A percentile compares a stretch with the other conserved stretches of the same genome.
phyloP scores from a whole-genome alignment of 2,113 vertebrate species.

The Sitta europaea region DNA sequence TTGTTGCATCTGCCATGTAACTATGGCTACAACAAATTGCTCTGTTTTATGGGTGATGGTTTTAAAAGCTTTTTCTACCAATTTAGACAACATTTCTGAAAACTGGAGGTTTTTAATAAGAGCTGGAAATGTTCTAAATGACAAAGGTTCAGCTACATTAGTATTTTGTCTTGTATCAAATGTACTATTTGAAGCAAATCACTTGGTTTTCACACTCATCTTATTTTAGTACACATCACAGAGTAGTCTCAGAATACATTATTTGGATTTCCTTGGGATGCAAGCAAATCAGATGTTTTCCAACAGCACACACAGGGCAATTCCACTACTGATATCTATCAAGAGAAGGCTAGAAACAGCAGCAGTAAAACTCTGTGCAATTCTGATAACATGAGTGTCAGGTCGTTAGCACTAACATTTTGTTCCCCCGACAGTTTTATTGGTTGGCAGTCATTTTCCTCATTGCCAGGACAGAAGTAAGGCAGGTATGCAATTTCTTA shows the following conservation, averaged over 20 bases:
- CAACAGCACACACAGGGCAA: background rate
- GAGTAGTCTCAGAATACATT: background rate
- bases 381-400: background rate
- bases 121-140: background rate
- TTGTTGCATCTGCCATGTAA: background rate
- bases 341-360: background rate
- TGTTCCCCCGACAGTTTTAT: background rate
- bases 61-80: background rate
- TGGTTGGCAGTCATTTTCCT: background rate
- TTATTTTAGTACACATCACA: background rate
- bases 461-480: background rate
- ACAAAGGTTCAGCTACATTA: background rate
- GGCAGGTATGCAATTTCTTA: background rate
- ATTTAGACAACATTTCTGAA: background rate
- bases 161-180: background rate
- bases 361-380: background rate
- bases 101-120: background rate
- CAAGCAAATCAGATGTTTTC: background rate
- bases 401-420: background rate
- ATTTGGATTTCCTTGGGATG: background rate
- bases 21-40: background rate
- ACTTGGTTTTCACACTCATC: background rate
- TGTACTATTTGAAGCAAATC: background rate
- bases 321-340: background rate
- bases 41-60: background rate